Evolutionary conservation across 2,888 invertebrate species (phyloP).

Genomic region (Crematogaster levior): DNA sequence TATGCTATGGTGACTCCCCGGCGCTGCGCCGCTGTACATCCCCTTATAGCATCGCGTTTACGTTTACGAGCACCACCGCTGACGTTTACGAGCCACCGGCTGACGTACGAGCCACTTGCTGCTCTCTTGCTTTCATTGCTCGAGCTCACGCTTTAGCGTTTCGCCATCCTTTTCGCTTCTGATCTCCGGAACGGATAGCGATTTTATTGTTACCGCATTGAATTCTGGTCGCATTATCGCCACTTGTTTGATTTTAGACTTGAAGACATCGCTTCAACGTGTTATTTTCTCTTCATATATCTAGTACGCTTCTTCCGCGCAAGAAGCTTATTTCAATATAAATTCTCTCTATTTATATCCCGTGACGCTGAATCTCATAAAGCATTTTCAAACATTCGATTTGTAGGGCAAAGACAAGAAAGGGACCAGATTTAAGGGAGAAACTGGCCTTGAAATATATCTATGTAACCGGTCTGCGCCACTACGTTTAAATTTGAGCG

Average conservation of each 20-base stretch:
- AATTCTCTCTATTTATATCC: constrained; percentile 4
- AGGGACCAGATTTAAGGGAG: constrained; percentile 45
- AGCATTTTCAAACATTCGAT: background rate
- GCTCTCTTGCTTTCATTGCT: constrained; percentile 84
- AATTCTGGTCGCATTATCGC: constrained; percentile 23
- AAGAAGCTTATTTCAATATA: background rate
- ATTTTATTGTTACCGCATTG: constrained; percentile 47
- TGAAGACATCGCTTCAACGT: background rate
- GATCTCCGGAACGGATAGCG: constrained; percentile 59
- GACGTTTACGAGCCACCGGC: constrained; percentile 86
- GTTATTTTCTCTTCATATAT: background rate
- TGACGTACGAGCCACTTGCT: constrained; percentile 86
- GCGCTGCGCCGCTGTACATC: constrained; percentile 79
- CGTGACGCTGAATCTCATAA: background rate
- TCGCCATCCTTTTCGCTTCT: constrained; percentile 70
- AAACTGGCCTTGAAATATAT: constrained; percentile 68
- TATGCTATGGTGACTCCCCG: constrained; percentile 82
- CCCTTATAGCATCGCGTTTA: constrained; percentile 86
- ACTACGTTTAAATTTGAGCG: constrained; percentile 73
- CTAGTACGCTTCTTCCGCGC: background rate
- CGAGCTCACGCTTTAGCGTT: constrained; percentile 80
- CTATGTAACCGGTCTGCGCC: constrained; percentile 64
- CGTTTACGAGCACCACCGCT: constrained; percentile 85
- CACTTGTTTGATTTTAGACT: constrained; percentile 11
- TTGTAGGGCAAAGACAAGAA: background rate